Conservation (phyloP, 2,797 vertebrate genomes). For the Hybognathus amarus region DNA sequence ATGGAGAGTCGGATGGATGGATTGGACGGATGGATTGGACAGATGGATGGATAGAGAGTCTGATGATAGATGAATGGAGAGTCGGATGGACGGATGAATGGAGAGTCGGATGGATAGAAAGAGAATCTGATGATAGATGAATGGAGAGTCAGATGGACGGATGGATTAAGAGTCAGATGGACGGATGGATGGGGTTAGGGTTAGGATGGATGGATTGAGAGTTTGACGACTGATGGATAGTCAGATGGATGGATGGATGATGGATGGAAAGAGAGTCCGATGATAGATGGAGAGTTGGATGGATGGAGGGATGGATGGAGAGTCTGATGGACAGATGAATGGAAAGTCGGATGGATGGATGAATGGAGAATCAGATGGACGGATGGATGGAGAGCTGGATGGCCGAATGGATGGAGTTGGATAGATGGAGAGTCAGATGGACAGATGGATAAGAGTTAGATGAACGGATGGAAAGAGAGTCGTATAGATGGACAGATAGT, state of each 20-base stretch:
- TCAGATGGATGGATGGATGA: no score
- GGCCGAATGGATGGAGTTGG: no score
- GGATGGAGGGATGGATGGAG: no score
- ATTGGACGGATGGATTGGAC: no score
- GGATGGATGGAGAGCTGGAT: no score
- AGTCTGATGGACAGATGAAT: no score
- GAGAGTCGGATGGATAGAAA: background rate
- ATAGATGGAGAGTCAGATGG: background rate
- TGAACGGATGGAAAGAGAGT: no score
- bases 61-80: background rate
- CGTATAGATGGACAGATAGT: rapidly evolving
- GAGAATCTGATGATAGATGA: background rate
- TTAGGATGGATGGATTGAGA: background rate
- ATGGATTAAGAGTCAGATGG: background rate
- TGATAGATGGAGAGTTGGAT: no score
- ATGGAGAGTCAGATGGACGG: background rate
- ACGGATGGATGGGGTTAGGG: no score
- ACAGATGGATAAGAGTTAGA: no score
- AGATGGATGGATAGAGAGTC: background rate
- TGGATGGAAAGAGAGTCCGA: no score
- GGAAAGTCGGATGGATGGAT: background rate
- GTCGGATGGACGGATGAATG: background rate
- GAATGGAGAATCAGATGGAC: background rate
- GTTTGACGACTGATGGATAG: no score
- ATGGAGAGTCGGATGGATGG: rapidly evolving